Base-by-base conservation (phyloP, 2,888 invertebrate species). In the Smittia sp. region DNA sequence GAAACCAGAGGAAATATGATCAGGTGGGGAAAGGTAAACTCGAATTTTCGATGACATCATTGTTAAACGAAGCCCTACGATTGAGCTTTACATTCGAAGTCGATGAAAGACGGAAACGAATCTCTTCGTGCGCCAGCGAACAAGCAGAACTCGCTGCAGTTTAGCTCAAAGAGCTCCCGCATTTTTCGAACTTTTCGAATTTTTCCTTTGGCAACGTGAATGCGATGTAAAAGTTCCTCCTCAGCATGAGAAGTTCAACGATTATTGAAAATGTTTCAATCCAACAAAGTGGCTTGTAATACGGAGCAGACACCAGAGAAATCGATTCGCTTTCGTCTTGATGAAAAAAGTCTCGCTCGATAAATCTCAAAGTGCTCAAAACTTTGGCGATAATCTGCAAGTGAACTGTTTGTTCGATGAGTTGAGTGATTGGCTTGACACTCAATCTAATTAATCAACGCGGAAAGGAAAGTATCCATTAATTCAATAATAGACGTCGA, bases 371-470 rank as follows among this genome's bases (percentile, higher is more conserved):
- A 11, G 46, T n/a, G 11, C 46, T 13, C 46, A n/a, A 46, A 46
- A 46, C 15, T 46, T 46, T 15, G 6, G 4, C 46, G 11, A 15
- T n/a, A 6, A 46, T n/a, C 46, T 13, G 2, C 11, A n/a, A 46
- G n/a, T 46, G 46, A 15, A 46, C n/a, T 46, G 46, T 46, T 13
- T 46, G 4, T 13, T 46, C 46, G 6, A 3, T 32, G 32, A 9
- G 9, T 15, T 15, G 15, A 46, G 46, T 46, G 46, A 46, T 32
- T 32, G 13, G 46, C 46, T 15, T 46, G 4, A 46, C 7, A 46
- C n/a, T 46, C 46, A 46, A 46, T 46, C n/a, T 46, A 46, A 46
- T 46, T 46, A 46, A 3, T 46, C 46, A 46, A 46, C 46, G 15
- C 32, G 46, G 46, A 46, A 46, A 11, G 46, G 15, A 46, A 46